phyloP scores from a whole-genome alignment of 2,797 vertebrate genomes.

The Coendou prehensilis region DNA sequence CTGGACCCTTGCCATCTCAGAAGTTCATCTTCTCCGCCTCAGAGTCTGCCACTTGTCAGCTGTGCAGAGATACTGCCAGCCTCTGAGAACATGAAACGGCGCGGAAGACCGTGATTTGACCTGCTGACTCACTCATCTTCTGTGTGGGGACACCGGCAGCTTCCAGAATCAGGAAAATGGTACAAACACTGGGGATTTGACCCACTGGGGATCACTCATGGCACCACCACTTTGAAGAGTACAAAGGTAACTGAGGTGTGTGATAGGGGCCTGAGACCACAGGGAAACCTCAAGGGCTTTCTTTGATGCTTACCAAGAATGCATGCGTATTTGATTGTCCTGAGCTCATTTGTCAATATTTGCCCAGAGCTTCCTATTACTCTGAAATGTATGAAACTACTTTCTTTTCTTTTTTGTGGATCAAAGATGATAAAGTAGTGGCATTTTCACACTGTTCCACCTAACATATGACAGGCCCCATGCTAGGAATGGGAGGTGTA shows the following conservation, averaged over 20 bases:
- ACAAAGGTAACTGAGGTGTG: not conserved
- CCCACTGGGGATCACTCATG: not conserved
- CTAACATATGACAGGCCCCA: not conserved
- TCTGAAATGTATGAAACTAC: slow-evolving; percentile 31
- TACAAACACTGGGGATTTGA: not conserved
- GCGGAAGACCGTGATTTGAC: slow-evolving; percentile 31
- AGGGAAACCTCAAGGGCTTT: not conserved
- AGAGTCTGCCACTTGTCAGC: not conserved
- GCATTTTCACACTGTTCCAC: not conserved
- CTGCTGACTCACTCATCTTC: not conserved
- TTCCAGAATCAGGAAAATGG: not conserved
- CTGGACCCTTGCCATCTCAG: slow-evolving; percentile 44
- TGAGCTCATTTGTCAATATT: not conserved
- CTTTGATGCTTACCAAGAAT: not conserved
- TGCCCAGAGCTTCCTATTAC: not conserved
- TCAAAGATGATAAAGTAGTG: slow-evolving; percentile 5
- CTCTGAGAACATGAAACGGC: not conserved
- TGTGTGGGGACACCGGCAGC: not conserved
- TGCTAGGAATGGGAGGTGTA: not conserved
- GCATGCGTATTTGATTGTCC: not conserved
- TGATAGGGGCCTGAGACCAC: not conserved
- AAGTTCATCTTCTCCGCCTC: slow-evolving; percentile 27
- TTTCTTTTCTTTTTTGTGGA: not conserved
- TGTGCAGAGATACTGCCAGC: not conserved
- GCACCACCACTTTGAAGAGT: no score